These are phyloP conservation scores for Monomorium pharaonis DNA, from an alignment of 1,140 invertebrate genomes.

Conservation along the genomic window DNA sequence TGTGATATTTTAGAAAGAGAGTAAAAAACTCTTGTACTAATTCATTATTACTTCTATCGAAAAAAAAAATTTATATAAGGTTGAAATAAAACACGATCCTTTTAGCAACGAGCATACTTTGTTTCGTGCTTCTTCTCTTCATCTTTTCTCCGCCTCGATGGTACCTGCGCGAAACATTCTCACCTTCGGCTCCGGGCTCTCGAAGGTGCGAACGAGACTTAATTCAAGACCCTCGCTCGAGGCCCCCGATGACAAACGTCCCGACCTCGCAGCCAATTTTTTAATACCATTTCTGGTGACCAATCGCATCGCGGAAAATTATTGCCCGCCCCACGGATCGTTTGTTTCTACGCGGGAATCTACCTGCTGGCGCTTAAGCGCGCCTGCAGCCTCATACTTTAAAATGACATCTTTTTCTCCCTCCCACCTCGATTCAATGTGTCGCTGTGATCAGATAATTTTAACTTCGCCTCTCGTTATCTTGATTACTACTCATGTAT, in stretches of 20 bases:
- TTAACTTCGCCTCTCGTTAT: slow-evolving; percentile 28
- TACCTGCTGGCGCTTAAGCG: slow-evolving; percentile 76
- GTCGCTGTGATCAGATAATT: slow-evolving; percentile 42
- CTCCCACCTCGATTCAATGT: slow-evolving; percentile 26
- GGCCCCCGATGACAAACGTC: slow-evolving; percentile 74
- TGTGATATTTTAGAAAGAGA: not conserved
- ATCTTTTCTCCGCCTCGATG: not conserved
- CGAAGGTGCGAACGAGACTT: slow-evolving; percentile 60
- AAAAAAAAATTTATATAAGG: not conserved
- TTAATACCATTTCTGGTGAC: slow-evolving; percentile 72
- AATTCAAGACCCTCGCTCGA: slow-evolving; percentile 52
- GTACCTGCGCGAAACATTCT: slow-evolving; percentile 49
- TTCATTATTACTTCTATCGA: not conserved
- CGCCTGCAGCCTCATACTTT: slow-evolving; percentile 69
- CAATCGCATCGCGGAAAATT: slow-evolving; percentile 71
- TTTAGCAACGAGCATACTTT: not conserved
- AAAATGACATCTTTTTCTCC: slow-evolving; percentile 40
- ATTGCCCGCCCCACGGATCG: slow-evolving; percentile 70
- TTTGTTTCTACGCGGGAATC: slow-evolving; percentile 76
- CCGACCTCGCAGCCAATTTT: slow-evolving; percentile 67
- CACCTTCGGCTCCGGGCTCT: slow-evolving; percentile 53
- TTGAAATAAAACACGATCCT: not conserved
- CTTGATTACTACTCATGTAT: not conserved
- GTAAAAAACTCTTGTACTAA: not conserved
- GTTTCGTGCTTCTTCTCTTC: not conserved